Evolutionary conservation across 2,797 vertebrate genomes (phyloP).

Genomic region (Melanotaenia boesemani): DNA sequence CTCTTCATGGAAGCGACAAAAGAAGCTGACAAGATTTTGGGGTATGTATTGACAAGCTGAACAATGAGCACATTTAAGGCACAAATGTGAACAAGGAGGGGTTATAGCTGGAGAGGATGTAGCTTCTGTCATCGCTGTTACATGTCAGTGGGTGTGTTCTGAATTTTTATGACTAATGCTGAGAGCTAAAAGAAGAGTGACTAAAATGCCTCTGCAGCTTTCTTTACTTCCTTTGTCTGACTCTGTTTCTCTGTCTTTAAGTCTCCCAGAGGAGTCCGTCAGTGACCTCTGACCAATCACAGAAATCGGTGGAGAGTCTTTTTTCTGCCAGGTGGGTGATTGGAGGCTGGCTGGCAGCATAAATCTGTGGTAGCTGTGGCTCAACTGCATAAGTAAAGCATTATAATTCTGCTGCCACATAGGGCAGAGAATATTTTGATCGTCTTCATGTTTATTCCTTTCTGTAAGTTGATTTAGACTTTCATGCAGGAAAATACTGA

Average conservation of each 20-base stretch:
- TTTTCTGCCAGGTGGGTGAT: conserved; percentile 90
- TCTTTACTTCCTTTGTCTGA: conserved; percentile 20
- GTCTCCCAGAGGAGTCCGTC: conserved; percentile 84
- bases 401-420: not conserved
- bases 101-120: conserved; percentile 12
- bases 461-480: conserved; percentile 5
- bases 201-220: conserved; percentile 17
- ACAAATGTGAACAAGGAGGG: conserved; percentile 16
- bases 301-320: conserved; percentile 88
- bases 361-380: not conserved
- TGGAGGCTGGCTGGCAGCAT: conserved; percentile 1
- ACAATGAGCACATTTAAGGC: conserved; percentile 5
- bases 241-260: conserved; percentile 65
- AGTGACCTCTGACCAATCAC: conserved; percentile 86
- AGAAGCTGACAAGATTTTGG: conserved; percentile 9
- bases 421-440: not conserved
- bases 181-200: conserved; percentile 19
- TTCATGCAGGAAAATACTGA: not conserved
- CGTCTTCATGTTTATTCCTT: conserved; percentile 4
- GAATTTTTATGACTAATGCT: conserved; percentile 17
- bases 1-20: conserved; percentile 38
- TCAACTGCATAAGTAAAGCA: not conserved
- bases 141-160: conserved; percentile 37
- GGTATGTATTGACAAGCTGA: conserved; percentile 39
- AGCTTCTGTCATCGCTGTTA: conserved; percentile 23